These are phyloP conservation scores for Laticauda colubrina DNA, from an alignment of 2,113 vertebrate species.

Conservation along the genomic window DNA sequence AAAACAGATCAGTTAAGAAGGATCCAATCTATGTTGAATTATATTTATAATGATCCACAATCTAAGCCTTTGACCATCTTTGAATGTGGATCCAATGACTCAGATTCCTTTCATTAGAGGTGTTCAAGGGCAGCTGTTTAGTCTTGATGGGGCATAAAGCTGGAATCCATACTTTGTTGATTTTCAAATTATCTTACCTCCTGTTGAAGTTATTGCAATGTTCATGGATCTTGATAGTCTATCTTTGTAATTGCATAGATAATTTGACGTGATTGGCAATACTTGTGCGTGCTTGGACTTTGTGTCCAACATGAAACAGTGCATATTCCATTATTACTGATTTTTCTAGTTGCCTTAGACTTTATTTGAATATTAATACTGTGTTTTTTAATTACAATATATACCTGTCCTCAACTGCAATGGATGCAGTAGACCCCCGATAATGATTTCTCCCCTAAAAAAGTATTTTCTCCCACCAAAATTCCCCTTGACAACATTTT, in stretches of 20 bases:
- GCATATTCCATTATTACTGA: not conserved
- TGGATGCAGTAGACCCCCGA: not conserved
- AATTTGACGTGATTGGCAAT: not conserved
- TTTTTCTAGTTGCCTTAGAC: not conserved
- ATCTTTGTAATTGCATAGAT: not conserved
- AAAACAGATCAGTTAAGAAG: not conserved
- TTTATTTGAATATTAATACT: not conserved
- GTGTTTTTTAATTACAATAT: not conserved
- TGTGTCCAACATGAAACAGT: not conserved
- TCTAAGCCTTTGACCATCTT: not conserved
- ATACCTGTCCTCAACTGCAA: not conserved
- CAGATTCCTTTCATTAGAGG: not conserved
- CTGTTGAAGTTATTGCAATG: not conserved
- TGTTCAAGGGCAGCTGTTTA: not conserved
- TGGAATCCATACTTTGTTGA: not conserved
- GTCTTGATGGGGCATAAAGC: not conserved
- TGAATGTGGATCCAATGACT: not conserved
- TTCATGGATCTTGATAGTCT: not conserved
- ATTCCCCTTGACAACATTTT: not conserved
- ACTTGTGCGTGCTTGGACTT: not conserved
- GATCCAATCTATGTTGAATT: not conserved
- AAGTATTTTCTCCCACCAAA: not conserved
- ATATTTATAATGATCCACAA: not conserved
- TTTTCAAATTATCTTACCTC: not conserved
- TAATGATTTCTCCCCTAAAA: not conserved